Conservation (phyloP, 2,113 vertebrate genomes). For the Elgaria multicarinata region DNA sequence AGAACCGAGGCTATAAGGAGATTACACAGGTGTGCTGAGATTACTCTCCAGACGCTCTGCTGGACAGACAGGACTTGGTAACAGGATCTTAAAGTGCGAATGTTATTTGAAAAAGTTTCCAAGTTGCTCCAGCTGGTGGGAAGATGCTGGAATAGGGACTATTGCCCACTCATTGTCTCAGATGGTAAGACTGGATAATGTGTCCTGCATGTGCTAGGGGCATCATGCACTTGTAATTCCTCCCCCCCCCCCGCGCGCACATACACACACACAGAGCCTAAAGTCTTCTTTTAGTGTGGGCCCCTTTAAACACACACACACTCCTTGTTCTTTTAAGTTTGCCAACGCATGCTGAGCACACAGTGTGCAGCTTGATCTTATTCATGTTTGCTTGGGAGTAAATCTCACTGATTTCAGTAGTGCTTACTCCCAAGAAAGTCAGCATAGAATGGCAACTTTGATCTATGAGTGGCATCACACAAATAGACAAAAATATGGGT, state of each 20-base stretch:
- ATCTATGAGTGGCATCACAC: not conserved
- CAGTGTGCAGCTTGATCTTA: constrained; percentile 14
- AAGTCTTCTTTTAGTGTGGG: not conserved
- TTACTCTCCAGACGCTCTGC: not conserved
- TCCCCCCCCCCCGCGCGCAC: too few relatives aligned
- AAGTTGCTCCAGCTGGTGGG: not conserved
- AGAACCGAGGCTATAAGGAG: not conserved
- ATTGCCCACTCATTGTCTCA: not conserved
- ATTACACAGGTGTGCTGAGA: not conserved
- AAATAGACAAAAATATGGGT: not conserved
- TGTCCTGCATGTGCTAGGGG: not conserved
- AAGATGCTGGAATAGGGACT: not conserved
- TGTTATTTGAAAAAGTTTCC: not conserved
- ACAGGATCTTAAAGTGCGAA: not conserved
- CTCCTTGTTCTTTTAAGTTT: constrained; percentile 1
- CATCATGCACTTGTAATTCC: not conserved
- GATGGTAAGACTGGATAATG: not conserved
- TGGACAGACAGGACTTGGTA: not conserved
- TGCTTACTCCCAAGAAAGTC: not conserved
- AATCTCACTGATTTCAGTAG: not conserved
- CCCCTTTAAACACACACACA: not conserved
- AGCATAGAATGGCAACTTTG: not conserved
- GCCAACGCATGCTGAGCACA: not conserved
- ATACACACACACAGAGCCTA: too few relatives aligned
- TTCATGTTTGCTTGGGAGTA: not conserved